Evolutionary conservation across 2,888 invertebrate species (phyloP).

Genomic region (Bombylius major): DNA sequence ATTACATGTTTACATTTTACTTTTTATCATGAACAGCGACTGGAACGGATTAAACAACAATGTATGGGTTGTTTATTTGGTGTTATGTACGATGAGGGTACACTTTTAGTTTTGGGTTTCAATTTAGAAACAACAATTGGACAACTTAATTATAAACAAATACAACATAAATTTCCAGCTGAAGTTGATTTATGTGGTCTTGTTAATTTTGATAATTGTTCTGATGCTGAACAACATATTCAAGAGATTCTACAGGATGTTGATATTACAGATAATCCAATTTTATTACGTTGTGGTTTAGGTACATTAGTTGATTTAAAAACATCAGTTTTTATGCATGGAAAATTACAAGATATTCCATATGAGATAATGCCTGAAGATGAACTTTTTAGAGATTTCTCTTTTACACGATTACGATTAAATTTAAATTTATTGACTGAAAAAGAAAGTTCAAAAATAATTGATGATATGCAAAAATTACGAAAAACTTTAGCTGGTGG

Average conservation of each 20-base stretch:
- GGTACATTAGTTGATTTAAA: conserved; percentile 46
- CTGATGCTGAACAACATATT: conserved; percentile 46
- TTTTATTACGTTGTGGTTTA: conserved; percentile 46
- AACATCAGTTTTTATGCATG: conserved; percentile 57
- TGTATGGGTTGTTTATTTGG: conserved; percentile 63
- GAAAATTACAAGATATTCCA: conserved; percentile 52
- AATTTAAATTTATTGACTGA: conserved; percentile 52
- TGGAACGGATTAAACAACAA: conserved; percentile 48
- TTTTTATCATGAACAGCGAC: conserved; percentile 40
- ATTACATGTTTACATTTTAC: background rate
- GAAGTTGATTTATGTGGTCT: conserved; percentile 68
- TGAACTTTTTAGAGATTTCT: conserved; percentile 55
- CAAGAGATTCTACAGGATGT: conserved; percentile 54
- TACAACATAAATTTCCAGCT: conserved; percentile 53
- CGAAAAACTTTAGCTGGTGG: conserved; percentile 62
- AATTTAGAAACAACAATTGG: conserved; percentile 50
- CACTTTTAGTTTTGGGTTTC: conserved; percentile 53
- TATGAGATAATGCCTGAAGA: conserved; percentile 49
- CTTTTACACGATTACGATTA: conserved; percentile 55
- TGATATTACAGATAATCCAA: conserved; percentile 68
- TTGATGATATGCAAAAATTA: conserved; percentile 48
- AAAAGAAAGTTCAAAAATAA: conserved; percentile 42
- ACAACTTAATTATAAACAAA: conserved; percentile 38
- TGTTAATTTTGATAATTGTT: conserved; percentile 49
- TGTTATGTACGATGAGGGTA: conserved; percentile 59